Base-by-base conservation (phyloP, 1,140 invertebrate species). In the Conus betulinus region DNA sequence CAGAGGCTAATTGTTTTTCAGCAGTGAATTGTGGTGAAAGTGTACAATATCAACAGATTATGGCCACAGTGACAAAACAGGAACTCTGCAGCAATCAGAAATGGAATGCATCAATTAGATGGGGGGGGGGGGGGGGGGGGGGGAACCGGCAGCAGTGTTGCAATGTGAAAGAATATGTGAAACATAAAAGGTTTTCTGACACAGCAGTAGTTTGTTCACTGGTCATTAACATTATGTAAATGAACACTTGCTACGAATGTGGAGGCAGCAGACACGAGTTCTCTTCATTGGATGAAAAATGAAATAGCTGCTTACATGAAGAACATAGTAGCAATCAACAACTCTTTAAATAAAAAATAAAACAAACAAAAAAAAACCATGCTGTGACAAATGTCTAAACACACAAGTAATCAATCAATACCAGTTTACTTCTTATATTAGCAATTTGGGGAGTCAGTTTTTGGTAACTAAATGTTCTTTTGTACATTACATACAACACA, bases 401-500 rank as follows among this genome's bases (percentile, higher is more conserved):
- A 79, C 15, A 63, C 60, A 63, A 20, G 60, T 52, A 39, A 82
- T 82, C 8, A 82, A 52, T 82, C 79, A 52, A 82, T 51, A 82
- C 15, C 8, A 60, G 6, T 51, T 51, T 15, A 17, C 20, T 82
- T 82, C 10, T 82, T 15, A 17, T 71, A 17, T 23, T 71, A 13
- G 60, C 17, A 4, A 13, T 63, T 63, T 63, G 60, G 17, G 60
- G 60, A 13, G 60, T 63, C 17, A 63, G 17, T 20, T 63, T 63
- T 63, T 63, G 10, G 60, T 63, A 20, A 11, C 60, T 63, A 2
- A 11, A 63, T 63, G 10, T 63, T 20, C 17, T 13, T 63, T 63
- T 63, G 60, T 63, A 63, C 60, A 63, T 63, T 63, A 20, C 60
- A 63, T 63, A 63, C 60, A 13, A 63, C 60, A 63, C 17, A 63